A percentile compares a stretch with the other conserved stretches of the same genome.
Conservation (phyloP, 2,888 invertebrate species). For the Calameuta pallipes region DNA sequence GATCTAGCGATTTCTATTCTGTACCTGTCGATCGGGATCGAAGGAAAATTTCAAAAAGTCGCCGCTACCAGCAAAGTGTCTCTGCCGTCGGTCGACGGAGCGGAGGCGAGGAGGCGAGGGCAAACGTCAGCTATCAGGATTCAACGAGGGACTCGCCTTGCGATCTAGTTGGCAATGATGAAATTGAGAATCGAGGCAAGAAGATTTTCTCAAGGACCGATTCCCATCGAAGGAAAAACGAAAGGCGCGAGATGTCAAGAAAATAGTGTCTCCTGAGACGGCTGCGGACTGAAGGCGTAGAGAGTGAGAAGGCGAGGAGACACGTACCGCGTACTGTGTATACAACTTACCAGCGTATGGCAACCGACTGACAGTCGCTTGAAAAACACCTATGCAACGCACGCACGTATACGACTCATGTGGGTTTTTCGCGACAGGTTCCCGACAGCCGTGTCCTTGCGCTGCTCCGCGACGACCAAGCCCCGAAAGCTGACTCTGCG, state of each 20-base stretch:
- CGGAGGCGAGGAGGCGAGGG: neutral
- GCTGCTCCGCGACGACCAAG: neutral
- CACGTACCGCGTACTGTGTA: slow-evolving; percentile 6
- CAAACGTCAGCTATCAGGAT: neutral
- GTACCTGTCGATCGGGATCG: neutral
- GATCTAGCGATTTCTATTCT: neutral
- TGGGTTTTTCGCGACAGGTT: slow-evolving; percentile 21
- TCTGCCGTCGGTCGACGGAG: neutral
- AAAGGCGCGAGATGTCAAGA: slow-evolving; percentile 49
- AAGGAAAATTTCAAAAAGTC: neutral
- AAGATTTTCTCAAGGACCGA: slow-evolving; percentile 62
- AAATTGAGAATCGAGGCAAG: slow-evolving; percentile 60
- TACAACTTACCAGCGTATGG: neutral
- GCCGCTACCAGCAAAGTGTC: neutral
- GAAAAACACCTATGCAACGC: neutral
- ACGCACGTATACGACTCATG: neutral
- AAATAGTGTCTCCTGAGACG: neutral
- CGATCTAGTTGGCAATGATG: slow-evolving; percentile 50
- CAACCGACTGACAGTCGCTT: neutral
- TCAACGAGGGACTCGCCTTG: slow-evolving; percentile 10
- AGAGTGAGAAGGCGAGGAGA: neutral
- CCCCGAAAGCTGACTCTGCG: slow-evolving; percentile 14
- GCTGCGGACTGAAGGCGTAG: neutral
- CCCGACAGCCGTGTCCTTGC: slow-evolving; percentile 8
- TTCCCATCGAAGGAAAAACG: slow-evolving; percentile 61